Conservation (phyloP, 1,140 invertebrate species). For the Nasonia vitripennis region DNA sequence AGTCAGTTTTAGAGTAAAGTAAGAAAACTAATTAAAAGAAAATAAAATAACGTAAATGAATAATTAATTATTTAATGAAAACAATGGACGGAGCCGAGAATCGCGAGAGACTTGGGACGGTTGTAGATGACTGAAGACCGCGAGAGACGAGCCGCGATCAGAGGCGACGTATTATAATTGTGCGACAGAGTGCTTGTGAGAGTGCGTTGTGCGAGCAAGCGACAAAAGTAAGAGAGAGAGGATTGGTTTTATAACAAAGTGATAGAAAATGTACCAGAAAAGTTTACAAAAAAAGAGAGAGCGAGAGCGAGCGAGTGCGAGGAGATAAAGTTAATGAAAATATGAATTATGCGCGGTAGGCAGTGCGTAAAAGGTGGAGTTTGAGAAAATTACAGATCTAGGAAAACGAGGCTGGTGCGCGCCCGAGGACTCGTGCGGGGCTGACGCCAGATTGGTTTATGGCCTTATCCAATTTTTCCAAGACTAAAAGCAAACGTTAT, state of each 20-base stretch:
- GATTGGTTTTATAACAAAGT: conserved; percentile 68
- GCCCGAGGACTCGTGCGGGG: conserved; percentile 29
- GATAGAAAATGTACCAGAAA: conserved; percentile 53
- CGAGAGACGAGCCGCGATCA: conserved; percentile 54
- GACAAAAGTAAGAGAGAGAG: conserved; percentile 47
- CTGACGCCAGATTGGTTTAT: conserved; percentile 74
- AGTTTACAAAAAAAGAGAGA: conserved; percentile 47
- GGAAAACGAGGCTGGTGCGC: conserved; percentile 69
- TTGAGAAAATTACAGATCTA: conserved; percentile 40
- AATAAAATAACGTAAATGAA: conserved; percentile 50
- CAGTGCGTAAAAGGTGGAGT: conserved; percentile 13
- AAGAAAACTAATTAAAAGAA: conserved; percentile 41
- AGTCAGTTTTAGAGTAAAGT: conserved; percentile 48
- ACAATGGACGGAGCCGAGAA: conserved; percentile 46
- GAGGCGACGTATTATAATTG: conserved; percentile 54
- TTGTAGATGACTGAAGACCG: conserved; percentile 55
- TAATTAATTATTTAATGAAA: conserved; percentile 49
- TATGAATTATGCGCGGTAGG: conserved; percentile 29
- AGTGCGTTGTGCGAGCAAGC: conserved; percentile 54
- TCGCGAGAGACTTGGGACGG: conserved; percentile 23
- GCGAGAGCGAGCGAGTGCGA: neutral
- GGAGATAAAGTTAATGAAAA: neutral
- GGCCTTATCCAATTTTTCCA: conserved; percentile 76
- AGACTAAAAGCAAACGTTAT: conserved; percentile 74
- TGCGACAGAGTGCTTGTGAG: conserved; percentile 7